Base-by-base conservation (phyloP, 2,113 vertebrate genomes). In the Hypocryptadius cinnamomeus region DNA sequence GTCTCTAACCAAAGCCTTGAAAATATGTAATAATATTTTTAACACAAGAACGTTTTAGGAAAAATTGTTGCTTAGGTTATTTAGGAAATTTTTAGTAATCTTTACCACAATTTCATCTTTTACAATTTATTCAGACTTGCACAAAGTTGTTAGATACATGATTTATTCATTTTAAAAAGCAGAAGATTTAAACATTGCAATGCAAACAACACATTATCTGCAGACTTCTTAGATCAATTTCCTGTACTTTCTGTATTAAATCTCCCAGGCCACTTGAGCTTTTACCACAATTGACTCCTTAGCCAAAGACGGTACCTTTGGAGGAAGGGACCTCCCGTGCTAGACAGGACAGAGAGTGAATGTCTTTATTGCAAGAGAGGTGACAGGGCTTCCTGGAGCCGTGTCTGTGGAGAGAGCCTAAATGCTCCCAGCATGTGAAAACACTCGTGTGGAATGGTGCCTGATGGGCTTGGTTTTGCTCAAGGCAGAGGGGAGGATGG, bases 381-480 rank as follows among this genome's bases (percentile, higher is more conserved):
- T 51, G 57, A 18, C 15, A 72, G 54, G 22, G 37, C 16, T 65
- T 81, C 44, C 40, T 50, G 66, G 57, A 76, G 40, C 15, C 22
- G 73, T n/a, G 35, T 22, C 51, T 50, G 17, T 74, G 78, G 31
- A 64, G 72, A 5, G 27, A 81, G 53, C n/a, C 0, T 3, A 56
- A 56, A n/a, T n/a, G 66, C 18, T 51, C 33, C 22, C 45, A 80
- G 44, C 44, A 17, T 1, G 2, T 31, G n/a, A 25, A 80, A 93
- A 61, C 39, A 35, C 39, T 42, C 0, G 0, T 50, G 28, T 45
- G 12, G 14, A 59, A 30, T 22, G 51, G n/a, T 3, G 82, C 54
- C 66, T 72, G 37, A 27, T 15, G 23, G 47, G 24, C 23, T 65
- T 39, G 89, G 39, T 21, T 54, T 78, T 59, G 17, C 60, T 81